phyloP scores from a whole-genome alignment of 2,797 vertebrate species.

The Emydoidea blandingii region DNA sequence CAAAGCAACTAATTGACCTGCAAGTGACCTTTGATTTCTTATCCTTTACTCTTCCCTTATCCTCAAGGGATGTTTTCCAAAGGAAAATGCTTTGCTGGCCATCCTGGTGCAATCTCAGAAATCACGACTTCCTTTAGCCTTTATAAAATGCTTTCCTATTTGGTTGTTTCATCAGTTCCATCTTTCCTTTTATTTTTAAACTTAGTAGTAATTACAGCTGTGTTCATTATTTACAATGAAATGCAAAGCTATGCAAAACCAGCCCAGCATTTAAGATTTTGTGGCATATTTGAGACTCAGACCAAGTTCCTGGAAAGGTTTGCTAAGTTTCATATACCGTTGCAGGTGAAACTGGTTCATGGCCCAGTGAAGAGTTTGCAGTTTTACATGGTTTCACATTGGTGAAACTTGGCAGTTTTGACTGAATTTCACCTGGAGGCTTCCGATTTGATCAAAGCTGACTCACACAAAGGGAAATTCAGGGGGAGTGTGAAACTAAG shows the following conservation, averaged over 20 bases:
- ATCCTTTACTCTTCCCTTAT: background rate
- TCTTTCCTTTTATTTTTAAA: conserved; percentile 7
- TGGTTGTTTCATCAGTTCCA: background rate
- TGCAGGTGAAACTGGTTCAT: background rate
- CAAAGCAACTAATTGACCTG: background rate
- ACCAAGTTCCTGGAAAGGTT: background rate
- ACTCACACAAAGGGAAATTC: background rate
- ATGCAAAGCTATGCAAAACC: background rate
- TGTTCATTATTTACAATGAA: background rate
- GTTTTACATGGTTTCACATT: background rate
- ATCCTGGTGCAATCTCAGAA: background rate
- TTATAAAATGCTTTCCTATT: conserved; percentile 7
- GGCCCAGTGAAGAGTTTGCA: background rate
- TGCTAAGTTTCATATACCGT: background rate
- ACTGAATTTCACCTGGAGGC: background rate
- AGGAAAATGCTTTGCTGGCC: rapidly evolving
- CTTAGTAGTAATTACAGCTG: background rate
- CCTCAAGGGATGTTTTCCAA: background rate
- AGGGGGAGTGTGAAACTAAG: background rate
- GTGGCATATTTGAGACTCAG: background rate
- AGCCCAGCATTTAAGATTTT: background rate
- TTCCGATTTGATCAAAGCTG: conserved; percentile 4
- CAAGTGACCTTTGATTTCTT: background rate
- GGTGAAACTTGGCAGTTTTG: conserved; percentile 2
- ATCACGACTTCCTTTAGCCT: background rate